Evolutionary conservation across 2,888 invertebrate genomes (phyloP).

Genomic region (Thereva unica): DNA sequence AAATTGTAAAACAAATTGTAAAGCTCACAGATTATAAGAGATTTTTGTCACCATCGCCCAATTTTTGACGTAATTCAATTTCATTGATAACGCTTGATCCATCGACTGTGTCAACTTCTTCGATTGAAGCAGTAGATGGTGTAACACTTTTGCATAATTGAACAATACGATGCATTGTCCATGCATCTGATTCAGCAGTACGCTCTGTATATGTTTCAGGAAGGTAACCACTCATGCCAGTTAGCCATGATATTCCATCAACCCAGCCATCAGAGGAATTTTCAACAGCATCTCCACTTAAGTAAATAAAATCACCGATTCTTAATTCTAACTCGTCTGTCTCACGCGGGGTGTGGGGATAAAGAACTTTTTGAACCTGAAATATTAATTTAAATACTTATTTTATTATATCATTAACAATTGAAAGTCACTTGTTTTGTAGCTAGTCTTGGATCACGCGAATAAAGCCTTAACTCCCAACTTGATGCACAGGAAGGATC

Average conservation of each 20-base stretch:
- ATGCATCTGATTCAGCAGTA: conserved; percentile 87
- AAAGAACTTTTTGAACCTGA: conserved; percentile 78
- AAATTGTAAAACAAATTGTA: not conserved
- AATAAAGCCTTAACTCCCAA: conserved; percentile 88
- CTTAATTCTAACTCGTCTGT: conserved; percentile 83
- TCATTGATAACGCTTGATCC: conserved; percentile 53
- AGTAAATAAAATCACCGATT: conserved; percentile 84
- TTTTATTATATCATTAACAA: not conserved
- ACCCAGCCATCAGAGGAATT: conserved; percentile 86
- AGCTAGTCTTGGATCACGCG: conserved; percentile 76
- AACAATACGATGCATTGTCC: conserved; percentile 82
- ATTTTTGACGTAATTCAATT: conserved; percentile 50
- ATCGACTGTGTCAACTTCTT: conserved; percentile 55
- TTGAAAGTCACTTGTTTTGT: conserved; percentile 65
- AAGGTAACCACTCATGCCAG: conserved; percentile 73
- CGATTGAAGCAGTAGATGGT: conserved; percentile 55
- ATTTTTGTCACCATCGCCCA: conserved; percentile 28
- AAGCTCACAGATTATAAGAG: not conserved
- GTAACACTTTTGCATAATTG: conserved; percentile 60
- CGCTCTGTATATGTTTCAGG: conserved; percentile 82
- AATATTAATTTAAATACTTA: conserved; percentile 3
- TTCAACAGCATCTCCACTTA: conserved; percentile 73
- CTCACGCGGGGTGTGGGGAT: conserved; percentile 74
- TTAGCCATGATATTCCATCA: conserved; percentile 64
- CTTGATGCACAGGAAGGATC: conserved; percentile 67